Evolutionary conservation across 2,888 invertebrate genomes (phyloP).

Genomic region (Arctia plantaginis): DNA sequence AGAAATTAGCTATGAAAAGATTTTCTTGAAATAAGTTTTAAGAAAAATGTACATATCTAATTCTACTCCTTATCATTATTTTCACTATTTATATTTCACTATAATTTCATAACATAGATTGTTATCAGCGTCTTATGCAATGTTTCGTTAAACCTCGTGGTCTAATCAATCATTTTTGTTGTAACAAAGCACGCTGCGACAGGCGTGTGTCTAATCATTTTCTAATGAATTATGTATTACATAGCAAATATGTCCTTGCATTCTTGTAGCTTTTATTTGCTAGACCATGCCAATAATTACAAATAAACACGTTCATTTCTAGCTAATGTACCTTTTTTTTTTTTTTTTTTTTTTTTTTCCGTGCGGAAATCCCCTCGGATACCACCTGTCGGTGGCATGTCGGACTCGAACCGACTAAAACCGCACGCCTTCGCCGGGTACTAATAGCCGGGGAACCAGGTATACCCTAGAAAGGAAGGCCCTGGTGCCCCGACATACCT

Average conservation of each 20-base stretch:
- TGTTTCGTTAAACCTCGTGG: conserved; percentile 20
- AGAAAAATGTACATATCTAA: not conserved
- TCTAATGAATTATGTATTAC: conserved; percentile 44
- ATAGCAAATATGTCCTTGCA: conserved; percentile 44
- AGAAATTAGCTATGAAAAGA: not conserved
- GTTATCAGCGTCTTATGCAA: conserved; percentile 36
- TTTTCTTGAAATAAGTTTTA: not conserved
- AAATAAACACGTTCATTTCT: not conserved
- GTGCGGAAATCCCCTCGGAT: no score
- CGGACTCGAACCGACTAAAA: no score
- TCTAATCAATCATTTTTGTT: conserved; percentile 40
- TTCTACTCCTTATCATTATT: not conserved
- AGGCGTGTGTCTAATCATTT: conserved; percentile 39
- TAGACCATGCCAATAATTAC: conserved; percentile 28
- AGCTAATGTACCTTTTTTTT: not conserved
- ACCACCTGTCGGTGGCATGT: no score
- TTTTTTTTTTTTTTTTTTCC: no score
- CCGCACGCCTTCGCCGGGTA: no score
- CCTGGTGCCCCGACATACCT: no score
- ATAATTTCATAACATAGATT: conserved; percentile 26
- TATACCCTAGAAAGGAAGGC: no score
- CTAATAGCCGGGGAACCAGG: no score
- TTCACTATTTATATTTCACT: conserved; percentile 26
- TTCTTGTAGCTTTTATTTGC: conserved; percentile 30
- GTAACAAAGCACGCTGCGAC: conserved; percentile 28